Conservation (phyloP, 2,888 invertebrate genomes). For the Dicycla oo region DNA sequence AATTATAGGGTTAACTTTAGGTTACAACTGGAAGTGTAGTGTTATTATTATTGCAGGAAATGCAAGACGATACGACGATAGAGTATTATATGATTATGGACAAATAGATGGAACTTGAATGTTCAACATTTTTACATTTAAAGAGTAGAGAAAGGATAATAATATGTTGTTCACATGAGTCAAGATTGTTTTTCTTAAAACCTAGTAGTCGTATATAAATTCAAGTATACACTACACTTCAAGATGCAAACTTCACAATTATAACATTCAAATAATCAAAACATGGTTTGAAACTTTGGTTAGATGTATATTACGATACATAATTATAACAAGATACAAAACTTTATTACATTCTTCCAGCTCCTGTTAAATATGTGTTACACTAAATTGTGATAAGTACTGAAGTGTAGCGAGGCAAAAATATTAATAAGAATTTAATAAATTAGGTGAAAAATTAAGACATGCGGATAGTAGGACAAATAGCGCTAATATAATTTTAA, state of each 20-base stretch:
- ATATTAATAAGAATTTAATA: constrained; percentile 39
- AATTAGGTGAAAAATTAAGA: constrained; percentile 47
- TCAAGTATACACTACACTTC: constrained; percentile 31
- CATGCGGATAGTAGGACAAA: constrained; percentile 60
- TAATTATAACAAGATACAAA: constrained; percentile 69
- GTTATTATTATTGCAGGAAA: constrained; percentile 14
- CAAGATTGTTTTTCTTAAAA: background rate
- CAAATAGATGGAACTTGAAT: background rate
- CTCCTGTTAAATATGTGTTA: constrained; percentile 40
- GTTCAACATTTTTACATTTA: background rate
- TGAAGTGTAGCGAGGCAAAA: constrained; percentile 65
- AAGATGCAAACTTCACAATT: constrained; percentile 40
- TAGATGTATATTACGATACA: constrained; percentile 65
- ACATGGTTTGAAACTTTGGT: constrained; percentile 72
- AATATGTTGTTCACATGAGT: background rate
- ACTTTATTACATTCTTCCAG: constrained; percentile 67
- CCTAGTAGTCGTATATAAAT: constrained; percentile 5
- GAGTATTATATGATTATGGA: no score
- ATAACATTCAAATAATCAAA: constrained; percentile 63
- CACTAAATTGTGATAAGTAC: constrained; percentile 74
- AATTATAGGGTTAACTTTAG: constrained; percentile 10
- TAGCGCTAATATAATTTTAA: constrained; percentile 70
- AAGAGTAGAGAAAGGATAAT: no score
- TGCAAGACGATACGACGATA: background rate
- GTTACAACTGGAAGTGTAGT: constrained; percentile 48